Evolutionary conservation across 2,113 vertebrate genomes (phyloP).

Genomic region (Salvator merianae): DNA sequence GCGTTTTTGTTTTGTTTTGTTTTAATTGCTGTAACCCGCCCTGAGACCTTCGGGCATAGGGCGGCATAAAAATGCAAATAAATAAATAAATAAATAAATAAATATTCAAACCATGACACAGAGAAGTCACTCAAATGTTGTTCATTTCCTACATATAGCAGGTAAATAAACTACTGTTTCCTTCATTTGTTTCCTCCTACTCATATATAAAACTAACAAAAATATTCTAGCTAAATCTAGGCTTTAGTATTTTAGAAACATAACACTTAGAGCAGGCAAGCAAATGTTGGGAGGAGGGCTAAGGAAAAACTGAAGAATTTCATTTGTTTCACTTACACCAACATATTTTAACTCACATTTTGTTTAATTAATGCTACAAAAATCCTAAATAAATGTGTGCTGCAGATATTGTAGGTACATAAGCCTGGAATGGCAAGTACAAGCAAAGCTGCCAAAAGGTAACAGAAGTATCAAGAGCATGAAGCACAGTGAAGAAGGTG

Average conservation of each 20-base stretch:
- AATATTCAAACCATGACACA: no score
- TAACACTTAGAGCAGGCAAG: conserved; percentile 33
- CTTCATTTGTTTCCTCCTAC: no score
- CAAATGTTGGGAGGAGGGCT: conserved; percentile 56
- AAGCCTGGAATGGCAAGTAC: conserved; percentile 49
- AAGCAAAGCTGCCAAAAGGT: conserved; percentile 57
- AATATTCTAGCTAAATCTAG: conserved; percentile 21
- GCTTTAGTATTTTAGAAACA: conserved; percentile 10
- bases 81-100: no score
- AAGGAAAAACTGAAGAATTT: conserved; percentile 58
- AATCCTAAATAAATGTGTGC: conserved; percentile 49
- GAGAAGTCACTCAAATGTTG: no score
- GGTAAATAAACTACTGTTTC: no score
- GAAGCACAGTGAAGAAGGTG: conserved; percentile 51
- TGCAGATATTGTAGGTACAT: conserved; percentile 46
- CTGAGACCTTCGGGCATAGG: no score
- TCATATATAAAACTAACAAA: neutral
- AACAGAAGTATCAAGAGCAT: conserved; percentile 57
- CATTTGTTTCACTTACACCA: conserved; percentile 38
- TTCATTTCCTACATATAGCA: no score
- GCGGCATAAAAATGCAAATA: no score
- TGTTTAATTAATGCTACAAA: conserved; percentile 53
- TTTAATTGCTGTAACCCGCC: no score
- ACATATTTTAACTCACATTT: conserved; percentile 15
- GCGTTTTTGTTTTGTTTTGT: no score